These are phyloP conservation scores for Bombus waltoni DNA, from an alignment of 1,140 invertebrate genomes.

Conservation along the genomic window DNA sequence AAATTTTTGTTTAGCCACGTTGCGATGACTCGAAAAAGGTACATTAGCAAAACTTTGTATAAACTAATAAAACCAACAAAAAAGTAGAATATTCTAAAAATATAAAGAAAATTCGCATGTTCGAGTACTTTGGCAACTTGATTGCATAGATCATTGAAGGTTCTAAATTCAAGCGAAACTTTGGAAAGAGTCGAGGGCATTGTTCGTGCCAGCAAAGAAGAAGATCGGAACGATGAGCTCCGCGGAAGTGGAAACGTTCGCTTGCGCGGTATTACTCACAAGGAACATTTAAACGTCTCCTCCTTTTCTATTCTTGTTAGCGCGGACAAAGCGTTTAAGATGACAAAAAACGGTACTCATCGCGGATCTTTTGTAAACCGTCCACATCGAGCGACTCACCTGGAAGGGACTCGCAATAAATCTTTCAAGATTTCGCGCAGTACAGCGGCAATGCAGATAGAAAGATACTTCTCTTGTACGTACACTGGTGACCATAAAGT, in stretches of 20 bases:
- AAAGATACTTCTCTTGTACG: slow-evolving; percentile 12
- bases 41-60: no score
- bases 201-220: slow-evolving; percentile 7
- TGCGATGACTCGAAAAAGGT: no score
- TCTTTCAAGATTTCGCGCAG: slow-evolving; percentile 39
- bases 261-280: slow-evolving; percentile 32
- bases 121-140: neutral
- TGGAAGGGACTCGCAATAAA: slow-evolving; percentile 22
- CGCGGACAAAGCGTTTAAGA: slow-evolving; percentile 30
- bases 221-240: slow-evolving; percentile 29
- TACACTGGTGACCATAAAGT: no score
- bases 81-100: neutral
- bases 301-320: slow-evolving; percentile 22
- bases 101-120: neutral
- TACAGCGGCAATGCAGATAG: neutral
- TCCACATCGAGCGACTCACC: slow-evolving; percentile 1
- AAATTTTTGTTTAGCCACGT: no score
- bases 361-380: slow-evolving; percentile 1
- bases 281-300: slow-evolving; percentile 41
- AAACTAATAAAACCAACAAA: neutral
- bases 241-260: slow-evolving; percentile 31
- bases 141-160: neutral
- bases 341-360: neutral
- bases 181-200: slow-evolving; percentile 17
- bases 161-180: slow-evolving; percentile 25